A percentile compares a stretch with the other conserved stretches of the same genome.
Conservation (phyloP, 1,140 invertebrate genomes). For the Euglossa dilemma region DNA sequence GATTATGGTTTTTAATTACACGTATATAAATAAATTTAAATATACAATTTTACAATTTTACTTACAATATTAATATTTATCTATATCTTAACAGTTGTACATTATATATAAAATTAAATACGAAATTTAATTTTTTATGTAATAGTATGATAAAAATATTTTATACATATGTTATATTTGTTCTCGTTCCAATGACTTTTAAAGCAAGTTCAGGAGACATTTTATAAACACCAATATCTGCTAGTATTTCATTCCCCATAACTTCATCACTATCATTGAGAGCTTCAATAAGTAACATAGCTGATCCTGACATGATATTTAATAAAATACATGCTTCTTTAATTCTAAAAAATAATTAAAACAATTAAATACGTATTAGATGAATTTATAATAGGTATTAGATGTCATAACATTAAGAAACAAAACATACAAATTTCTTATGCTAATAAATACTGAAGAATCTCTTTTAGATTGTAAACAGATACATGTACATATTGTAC, state of each 20-base stretch:
- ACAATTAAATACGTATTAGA: constrained; percentile 19
- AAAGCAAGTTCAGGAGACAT: constrained; percentile 84
- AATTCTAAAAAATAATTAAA: constrained; percentile 84
- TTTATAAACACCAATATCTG: constrained; percentile 86
- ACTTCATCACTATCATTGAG: constrained; percentile 82
- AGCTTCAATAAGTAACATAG: constrained; percentile 88
- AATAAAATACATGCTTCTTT: constrained; percentile 90
- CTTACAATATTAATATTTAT: not conserved
- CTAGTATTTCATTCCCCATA: constrained; percentile 82
- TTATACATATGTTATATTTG: constrained; percentile 76
- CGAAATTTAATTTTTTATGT: constrained; percentile 7
- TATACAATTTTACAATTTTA: constrained; percentile 19
- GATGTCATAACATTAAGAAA: not conserved
- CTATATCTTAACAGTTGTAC: not conserved
- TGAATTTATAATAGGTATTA: not conserved
- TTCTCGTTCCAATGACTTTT: constrained; percentile 84
- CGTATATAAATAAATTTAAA: constrained; percentile 10
- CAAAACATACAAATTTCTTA: constrained; percentile 1
- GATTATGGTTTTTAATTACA: not conserved
- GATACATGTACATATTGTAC: no score
- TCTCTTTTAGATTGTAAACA: no score
- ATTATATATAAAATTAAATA: constrained; percentile 16
- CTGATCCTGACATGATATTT: constrained; percentile 89
- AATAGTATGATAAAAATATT: not conserved
- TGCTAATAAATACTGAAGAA: not conserved